Percentiles rank a stretch among this genome's conserved stretches.
phyloP scores from a whole-genome alignment of 1,140 invertebrate species.

The Aleiodes sp. region DNA sequence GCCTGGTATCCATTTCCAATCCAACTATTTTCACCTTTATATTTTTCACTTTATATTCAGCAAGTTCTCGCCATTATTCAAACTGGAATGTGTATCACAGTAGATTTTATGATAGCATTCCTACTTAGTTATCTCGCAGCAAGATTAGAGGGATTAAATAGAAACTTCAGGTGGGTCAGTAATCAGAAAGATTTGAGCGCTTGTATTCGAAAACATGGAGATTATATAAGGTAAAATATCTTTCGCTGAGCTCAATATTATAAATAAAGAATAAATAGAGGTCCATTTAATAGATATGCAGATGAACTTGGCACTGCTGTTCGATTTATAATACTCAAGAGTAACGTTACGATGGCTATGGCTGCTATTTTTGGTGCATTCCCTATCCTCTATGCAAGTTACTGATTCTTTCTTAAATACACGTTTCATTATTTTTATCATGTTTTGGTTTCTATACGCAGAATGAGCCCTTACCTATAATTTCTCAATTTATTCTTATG shows the following conservation, averaged over 20 bases:
- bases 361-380: constrained; percentile 45
- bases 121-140: constrained; percentile 45
- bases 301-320: constrained; percentile 32
- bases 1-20: constrained; percentile 47
- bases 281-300: constrained; percentile 40
- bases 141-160: constrained; percentile 45
- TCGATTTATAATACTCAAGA: constrained; percentile 31
- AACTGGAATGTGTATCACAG: constrained; percentile 37
- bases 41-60: constrained; percentile 37
- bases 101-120: constrained; percentile 46
- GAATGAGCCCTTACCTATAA: constrained; percentile 31
- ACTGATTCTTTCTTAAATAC: not conserved
- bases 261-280: not conserved
- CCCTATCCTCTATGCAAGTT: constrained; percentile 47
- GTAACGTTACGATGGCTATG: constrained; percentile 40
- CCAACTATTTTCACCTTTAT: constrained; percentile 31
- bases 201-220: constrained; percentile 40
- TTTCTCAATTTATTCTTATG: constrained; percentile 36
- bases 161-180: constrained; percentile 20
- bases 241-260: not conserved
- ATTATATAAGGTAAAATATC: constrained; percentile 40
- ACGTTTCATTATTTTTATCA: not conserved
- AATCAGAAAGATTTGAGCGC: constrained; percentile 20
- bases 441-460: constrained; percentile 13
- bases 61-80: constrained; percentile 44